Evolutionary conservation across 2,113 vertebrate genomes (phyloP), one percentile per base, ranked within the genome.

Genomic region (Peucedramus taeniatus): DNA sequence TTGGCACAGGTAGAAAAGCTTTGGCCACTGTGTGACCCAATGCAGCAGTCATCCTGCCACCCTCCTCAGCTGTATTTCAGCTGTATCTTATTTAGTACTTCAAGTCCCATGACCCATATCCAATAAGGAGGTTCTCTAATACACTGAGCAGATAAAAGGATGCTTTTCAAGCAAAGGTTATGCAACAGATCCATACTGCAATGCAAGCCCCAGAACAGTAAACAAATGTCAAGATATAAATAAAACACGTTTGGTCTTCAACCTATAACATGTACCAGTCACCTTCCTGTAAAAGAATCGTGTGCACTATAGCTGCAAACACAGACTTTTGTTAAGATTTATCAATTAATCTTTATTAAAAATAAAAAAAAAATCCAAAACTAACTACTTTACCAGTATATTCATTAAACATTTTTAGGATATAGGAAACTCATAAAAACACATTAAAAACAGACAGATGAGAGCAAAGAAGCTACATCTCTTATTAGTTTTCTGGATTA

Each of bases 101-200:
- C 57, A 88, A 95, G 94, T 59, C 80, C 49, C 83, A 66, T 83
- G 92, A 96, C 72, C 88, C 71, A 88, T 26, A 93, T 96, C 84
- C 94, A 93, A 70, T 92, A 96, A 94, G 18, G 89, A 94, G 85
- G 76, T 90, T 80, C 88, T 79, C 60, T 95, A 93, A 96, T 83
- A 51, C 93, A 93, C 54, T 87, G 91, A 94, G 87, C 56, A 95
- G 92, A 94, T 90, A 90, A 95, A 95, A 93, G 68, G 86, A 80
- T 92, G 64, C 40, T 93, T 96, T 93, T 92, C 89, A 78, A 90
- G 76, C 83, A 92, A 65, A 53, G 50, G 71, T 94, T 94, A 94
- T 77, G 83, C 90, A 96, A 95, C 23, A 24, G 54, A 83, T 83
- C 35, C 69, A 80, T 42, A 83, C 35, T 42, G 80, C 54, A 77